Conservation (phyloP, 2,113 vertebrate genomes). For the Nibea coibor region DNA sequence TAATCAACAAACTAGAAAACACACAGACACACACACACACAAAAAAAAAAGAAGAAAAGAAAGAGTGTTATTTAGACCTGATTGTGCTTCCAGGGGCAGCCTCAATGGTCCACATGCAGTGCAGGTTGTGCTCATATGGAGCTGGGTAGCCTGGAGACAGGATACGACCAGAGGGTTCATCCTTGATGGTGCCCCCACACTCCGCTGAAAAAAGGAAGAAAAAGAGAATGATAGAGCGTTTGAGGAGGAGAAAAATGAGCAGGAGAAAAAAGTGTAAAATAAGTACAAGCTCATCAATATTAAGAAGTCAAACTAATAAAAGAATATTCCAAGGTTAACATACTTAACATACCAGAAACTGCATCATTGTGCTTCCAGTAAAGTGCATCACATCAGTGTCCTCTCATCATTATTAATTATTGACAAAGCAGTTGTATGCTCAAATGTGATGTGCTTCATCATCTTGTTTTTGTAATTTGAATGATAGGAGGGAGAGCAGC, state of each 20-base stretch:
- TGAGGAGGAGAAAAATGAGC: background rate
- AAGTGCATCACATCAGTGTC: slow-evolving; percentile 34
- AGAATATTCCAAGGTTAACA: slow-evolving; percentile 27
- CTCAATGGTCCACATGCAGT: slow-evolving; percentile 95
- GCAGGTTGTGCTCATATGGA: slow-evolving; percentile 97
- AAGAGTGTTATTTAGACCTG: slow-evolving; percentile 84
- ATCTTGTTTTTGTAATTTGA: slow-evolving; percentile 49
- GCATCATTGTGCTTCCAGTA: slow-evolving; percentile 38
- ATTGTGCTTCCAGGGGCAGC: slow-evolving; percentile 95
- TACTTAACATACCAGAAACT: slow-evolving; percentile 20
- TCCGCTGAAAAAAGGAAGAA: slow-evolving; percentile 86
- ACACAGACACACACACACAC: too few species aligned
- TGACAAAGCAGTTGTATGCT: slow-evolving; percentile 31
- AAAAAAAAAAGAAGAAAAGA: background rate
- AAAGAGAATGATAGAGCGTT: background rate
- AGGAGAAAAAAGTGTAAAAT: background rate
- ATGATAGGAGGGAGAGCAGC: slow-evolving; percentile 45
- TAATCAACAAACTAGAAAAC: slow-evolving; percentile 55
- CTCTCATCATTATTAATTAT: slow-evolving; percentile 60
- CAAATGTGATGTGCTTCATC: slow-evolving; percentile 46
- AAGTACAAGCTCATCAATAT: background rate
- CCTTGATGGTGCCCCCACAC: slow-evolving; percentile 91
- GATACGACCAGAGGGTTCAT: slow-evolving; percentile 89
- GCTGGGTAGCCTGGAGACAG: slow-evolving; percentile 97
- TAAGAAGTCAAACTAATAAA: slow-evolving; percentile 34